phyloP scores from a whole-genome alignment of 2,888 invertebrate species.

The Himalopsyche japonica region DNA sequence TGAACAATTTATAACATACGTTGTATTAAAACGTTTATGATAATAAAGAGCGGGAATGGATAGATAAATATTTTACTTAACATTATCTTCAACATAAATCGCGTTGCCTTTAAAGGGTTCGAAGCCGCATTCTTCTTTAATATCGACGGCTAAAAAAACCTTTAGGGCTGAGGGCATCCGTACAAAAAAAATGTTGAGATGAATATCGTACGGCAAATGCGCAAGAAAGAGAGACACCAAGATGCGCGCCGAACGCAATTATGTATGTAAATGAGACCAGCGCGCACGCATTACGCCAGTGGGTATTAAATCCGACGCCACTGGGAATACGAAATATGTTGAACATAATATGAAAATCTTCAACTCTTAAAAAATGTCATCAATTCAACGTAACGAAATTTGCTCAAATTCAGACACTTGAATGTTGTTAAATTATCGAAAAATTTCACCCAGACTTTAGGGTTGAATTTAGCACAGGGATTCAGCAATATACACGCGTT shows the following conservation, averaged over 20 bases:
- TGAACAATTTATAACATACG: too few species aligned
- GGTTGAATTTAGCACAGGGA: too few species aligned
- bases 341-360: too few species aligned
- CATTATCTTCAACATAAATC: background rate
- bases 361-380: too few species aligned
- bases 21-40: background rate
- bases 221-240: slow-evolving; percentile 1
- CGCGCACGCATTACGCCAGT: slow-evolving; percentile 25
- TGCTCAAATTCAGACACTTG: too few species aligned
- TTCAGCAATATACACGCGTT: too few species aligned
- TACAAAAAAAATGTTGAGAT: slow-evolving; percentile 2
- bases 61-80: background rate
- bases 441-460: too few species aligned
- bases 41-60: background rate
- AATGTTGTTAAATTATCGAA: too few species aligned
- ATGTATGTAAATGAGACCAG: slow-evolving; percentile 38
- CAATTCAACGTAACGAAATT: too few species aligned
- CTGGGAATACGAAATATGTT: background rate
- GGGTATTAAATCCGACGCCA: background rate
- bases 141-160: slow-evolving; percentile 26
- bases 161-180: slow-evolving; percentile 26
- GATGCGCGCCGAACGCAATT: slow-evolving; percentile 37
- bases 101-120: background rate
- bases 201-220: background rate
- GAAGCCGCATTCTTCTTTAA: slow-evolving; percentile 29